phyloP scores from a whole-genome alignment of 2,113 vertebrate species.

The Ploceus nigricollis region DNA sequence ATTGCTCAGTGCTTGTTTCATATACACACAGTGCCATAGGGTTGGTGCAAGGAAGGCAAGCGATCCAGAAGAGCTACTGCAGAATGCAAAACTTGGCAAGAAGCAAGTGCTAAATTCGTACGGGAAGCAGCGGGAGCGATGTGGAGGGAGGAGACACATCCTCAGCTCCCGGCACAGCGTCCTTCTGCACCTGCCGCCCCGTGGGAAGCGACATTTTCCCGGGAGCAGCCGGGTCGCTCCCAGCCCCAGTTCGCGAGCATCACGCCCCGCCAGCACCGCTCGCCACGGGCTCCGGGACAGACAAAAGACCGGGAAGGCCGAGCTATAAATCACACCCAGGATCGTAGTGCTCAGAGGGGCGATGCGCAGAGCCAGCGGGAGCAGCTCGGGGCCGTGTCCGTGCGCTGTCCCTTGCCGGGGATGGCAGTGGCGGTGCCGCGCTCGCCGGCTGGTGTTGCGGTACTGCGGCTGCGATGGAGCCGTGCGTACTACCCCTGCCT shows the following conservation, averaged over 20 bases:
- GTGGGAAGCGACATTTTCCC: background rate
- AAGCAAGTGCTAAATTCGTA: background rate
- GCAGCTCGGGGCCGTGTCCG: background rate
- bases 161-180: background rate
- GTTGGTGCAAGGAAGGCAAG: background rate
- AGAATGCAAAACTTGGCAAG: background rate
- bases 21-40: accelerated
- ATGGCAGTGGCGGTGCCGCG: background rate
- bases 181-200: background rate
- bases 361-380: background rate
- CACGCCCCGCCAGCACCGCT: background rate
- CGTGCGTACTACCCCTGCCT: background rate
- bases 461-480: background rate
- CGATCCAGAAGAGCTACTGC: background rate
- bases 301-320: background rate
- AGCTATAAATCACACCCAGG: background rate
- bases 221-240: background rate
- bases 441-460: background rate
- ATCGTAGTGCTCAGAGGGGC: accelerated
- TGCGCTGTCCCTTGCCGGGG: background rate
- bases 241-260: background rate
- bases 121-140: accelerated
- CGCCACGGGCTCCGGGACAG: background rate
- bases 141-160: background rate
- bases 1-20: background rate